Evolutionary conservation across 1,140 invertebrate species (phyloP).

Genomic region (Bombus difficillimus): DNA sequence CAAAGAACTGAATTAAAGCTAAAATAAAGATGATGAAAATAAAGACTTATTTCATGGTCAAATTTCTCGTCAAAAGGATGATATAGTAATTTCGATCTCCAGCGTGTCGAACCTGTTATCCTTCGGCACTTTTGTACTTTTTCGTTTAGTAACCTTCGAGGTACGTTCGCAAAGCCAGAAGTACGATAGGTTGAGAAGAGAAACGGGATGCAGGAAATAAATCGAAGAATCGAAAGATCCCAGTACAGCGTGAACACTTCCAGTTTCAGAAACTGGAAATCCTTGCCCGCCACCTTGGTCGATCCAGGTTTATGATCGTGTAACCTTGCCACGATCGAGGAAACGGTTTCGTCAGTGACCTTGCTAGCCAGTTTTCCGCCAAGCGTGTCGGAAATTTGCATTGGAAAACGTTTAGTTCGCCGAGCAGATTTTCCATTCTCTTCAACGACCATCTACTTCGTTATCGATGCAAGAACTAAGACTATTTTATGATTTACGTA

Average conservation of each 20-base stretch:
- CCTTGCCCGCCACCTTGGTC: background rate
- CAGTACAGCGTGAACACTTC: constrained; percentile 31
- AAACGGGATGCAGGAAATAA: background rate
- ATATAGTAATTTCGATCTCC: background rate
- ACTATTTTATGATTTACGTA: background rate
- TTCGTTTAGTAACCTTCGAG: background rate
- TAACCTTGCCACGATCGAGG: constrained; percentile 48
- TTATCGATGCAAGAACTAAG: background rate
- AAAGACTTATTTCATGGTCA: background rate
- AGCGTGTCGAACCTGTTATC: background rate
- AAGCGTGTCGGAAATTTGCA: constrained; percentile 45
- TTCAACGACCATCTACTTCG: background rate
- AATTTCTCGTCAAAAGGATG: background rate
- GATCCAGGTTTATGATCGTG: constrained; percentile 27
- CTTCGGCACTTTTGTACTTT: background rate
- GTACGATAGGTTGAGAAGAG: background rate
- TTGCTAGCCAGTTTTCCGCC: background rate
- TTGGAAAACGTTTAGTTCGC: constrained; percentile 20
- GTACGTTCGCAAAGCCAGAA: background rate
- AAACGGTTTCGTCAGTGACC: constrained; percentile 38
- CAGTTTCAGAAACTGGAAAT: constrained; percentile 42
- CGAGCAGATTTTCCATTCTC: background rate
- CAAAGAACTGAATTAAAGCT: constrained; percentile 3
- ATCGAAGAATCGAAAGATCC: background rate
- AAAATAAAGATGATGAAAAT: background rate